phyloP scores from a whole-genome alignment of 2,113 vertebrate species.

The Lutjanus erythropterus region DNA sequence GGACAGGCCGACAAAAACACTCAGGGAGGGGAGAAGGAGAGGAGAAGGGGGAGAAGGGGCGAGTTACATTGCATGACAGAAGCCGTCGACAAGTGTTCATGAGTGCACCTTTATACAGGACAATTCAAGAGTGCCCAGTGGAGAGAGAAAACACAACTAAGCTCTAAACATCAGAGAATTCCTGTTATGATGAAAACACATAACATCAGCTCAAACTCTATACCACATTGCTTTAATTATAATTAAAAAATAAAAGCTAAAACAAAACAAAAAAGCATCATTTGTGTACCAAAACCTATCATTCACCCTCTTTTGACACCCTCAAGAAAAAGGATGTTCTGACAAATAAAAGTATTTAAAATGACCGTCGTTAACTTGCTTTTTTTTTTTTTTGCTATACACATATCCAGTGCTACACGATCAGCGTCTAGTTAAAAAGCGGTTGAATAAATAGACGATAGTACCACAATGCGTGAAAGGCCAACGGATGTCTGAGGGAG shows the following conservation, averaged over 20 bases:
- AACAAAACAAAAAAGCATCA: constrained; percentile 58
- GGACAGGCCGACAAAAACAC: constrained; percentile 70
- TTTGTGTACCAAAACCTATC: constrained; percentile 73
- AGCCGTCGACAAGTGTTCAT: constrained; percentile 83
- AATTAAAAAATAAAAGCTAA: constrained; percentile 41
- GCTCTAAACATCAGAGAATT: constrained; percentile 84
- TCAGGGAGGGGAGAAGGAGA: constrained; percentile 26
- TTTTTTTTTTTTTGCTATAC: constrained; percentile 48
- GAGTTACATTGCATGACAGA: constrained; percentile 86
- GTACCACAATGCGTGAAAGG: constrained; percentile 83
- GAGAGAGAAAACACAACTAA: constrained; percentile 81
- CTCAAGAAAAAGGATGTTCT: constrained; percentile 43
- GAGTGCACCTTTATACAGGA: constrained; percentile 86
- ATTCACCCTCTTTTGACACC: constrained; percentile 48
- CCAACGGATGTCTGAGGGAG: constrained; percentile 69
- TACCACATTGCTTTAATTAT: constrained; percentile 48
- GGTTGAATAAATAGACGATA: constrained; percentile 78
- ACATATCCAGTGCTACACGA: constrained; percentile 76
- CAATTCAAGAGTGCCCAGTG: constrained; percentile 85
- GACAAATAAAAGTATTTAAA: constrained; percentile 69
- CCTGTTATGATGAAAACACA: constrained; percentile 75
- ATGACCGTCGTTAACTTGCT: constrained; percentile 25
- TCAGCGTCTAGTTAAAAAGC: constrained; percentile 77
- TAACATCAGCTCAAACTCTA: constrained; percentile 69
- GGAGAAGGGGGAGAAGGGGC: constrained; percentile 1